Percentiles rank a stretch among this genome's conserved stretches.
Evolutionary conservation across 2,888 invertebrate genomes (phyloP).

Genomic region (Cerastis rubricosa): DNA sequence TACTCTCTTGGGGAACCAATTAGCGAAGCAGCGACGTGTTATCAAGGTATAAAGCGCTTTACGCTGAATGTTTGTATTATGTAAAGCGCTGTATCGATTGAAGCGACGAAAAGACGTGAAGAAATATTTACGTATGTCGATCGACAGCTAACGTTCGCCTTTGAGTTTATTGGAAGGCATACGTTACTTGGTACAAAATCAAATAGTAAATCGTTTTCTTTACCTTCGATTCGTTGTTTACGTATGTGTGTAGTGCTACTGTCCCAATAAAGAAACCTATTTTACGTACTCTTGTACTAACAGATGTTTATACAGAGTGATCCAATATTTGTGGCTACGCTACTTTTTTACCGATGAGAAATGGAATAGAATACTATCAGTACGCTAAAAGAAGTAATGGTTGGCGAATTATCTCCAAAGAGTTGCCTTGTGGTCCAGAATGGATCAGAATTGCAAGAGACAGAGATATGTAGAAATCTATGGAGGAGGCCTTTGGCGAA

Average conservation of each 20-base stretch:
- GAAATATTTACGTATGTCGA: conserved; percentile 50
- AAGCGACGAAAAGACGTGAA: conserved; percentile 40
- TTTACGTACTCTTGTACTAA: neutral
- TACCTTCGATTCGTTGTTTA: conserved; percentile 24
- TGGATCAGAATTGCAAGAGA: neutral
- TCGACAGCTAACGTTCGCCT: conserved; percentile 30
- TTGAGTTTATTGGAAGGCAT: conserved; percentile 42
- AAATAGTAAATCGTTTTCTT: conserved; percentile 36
- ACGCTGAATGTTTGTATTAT: conserved; percentile 46
- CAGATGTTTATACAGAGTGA: neutral
- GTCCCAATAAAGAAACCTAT: conserved; percentile 15
- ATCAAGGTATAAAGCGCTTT: conserved; percentile 52
- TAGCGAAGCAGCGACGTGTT: conserved; percentile 54
- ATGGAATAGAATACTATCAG: neutral
- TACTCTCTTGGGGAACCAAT: conserved; percentile 52
- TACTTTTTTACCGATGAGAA: neutral
- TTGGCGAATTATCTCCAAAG: neutral
- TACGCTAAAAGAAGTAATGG: neutral
- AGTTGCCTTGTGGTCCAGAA: neutral
- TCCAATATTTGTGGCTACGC: neutral
- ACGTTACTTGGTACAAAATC: conserved; percentile 45
- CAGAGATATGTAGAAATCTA: neutral
- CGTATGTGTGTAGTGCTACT: conserved; percentile 27
- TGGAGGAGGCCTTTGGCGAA: neutral
- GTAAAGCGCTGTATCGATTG: conserved; percentile 42